Evolutionary conservation across 2,888 invertebrate genomes (phyloP).

Genomic region (Crioceris asparagi): DNA sequence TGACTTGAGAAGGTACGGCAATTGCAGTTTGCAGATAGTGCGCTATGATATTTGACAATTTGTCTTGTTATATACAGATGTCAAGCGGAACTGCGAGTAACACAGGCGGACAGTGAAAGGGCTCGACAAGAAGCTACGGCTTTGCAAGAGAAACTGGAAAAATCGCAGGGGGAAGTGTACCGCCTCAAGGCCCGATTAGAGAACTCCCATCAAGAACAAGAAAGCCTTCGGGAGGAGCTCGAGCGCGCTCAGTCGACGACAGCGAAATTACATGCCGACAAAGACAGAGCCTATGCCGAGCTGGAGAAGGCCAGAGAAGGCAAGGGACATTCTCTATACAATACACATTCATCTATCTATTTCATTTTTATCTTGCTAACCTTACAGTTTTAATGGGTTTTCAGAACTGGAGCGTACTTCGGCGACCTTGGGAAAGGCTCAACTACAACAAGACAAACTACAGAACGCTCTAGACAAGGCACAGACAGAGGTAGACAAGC

Average conservation of each 20-base stretch:
- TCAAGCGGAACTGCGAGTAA: conserved; percentile 82
- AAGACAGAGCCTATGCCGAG: conserved; percentile 69
- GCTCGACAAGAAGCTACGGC: conserved; percentile 72
- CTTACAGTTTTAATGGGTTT: background rate
- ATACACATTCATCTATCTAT: conserved; percentile 1
- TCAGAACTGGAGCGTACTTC: conserved; percentile 80
- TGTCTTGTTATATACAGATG: conserved; percentile 41
- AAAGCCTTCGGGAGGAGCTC: conserved; percentile 84
- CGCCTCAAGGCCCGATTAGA: conserved; percentile 87
- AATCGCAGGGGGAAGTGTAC: conserved; percentile 91
- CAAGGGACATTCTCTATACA: background rate
- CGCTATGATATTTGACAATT: too few relatives aligned
- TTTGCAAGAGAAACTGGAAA: conserved; percentile 85
- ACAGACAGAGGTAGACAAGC: conserved; percentile 80
- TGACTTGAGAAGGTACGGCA: conserved; percentile 60
- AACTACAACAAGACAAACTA: conserved; percentile 83
- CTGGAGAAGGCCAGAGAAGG: conserved; percentile 55
- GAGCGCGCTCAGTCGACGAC: conserved; percentile 77
- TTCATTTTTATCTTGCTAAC: background rate
- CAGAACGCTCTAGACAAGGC: conserved; percentile 82
- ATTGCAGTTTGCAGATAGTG: too few relatives aligned
- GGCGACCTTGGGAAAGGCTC: conserved; percentile 82
- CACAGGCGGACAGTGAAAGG: conserved; percentile 84
- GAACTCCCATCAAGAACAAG: conserved; percentile 91
- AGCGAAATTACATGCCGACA: conserved; percentile 75